phyloP scores from a whole-genome alignment of 1,140 invertebrate genomes.

The Branchinecta lindahli region DNA sequence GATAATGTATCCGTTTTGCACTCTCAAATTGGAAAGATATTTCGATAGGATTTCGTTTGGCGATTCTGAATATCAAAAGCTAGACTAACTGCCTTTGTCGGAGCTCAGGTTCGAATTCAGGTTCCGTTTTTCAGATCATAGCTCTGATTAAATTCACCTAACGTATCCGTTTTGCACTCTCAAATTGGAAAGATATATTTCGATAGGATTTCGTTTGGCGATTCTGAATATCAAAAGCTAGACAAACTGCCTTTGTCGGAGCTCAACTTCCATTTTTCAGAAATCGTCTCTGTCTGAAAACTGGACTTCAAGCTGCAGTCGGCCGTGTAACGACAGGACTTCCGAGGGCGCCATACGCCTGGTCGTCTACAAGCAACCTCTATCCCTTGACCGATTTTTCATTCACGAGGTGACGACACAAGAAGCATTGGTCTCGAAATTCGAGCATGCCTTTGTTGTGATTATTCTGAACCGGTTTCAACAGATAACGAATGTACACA shows the following conservation, averaged over 20 bases:
- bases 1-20: no score
- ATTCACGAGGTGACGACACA: constrained; percentile 44
- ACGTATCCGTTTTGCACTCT: no score
- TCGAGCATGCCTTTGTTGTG: constrained; percentile 41
- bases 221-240: no score
- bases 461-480: constrained; percentile 44
- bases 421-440: constrained; percentile 38
- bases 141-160: no score
- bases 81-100: no score
- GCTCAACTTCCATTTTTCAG: constrained; percentile 25
- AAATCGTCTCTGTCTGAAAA: constrained; percentile 39
- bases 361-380: constrained; percentile 47
- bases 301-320: constrained; percentile 34
- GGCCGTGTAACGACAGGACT: constrained; percentile 26
- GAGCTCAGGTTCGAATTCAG: no score
- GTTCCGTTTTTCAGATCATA: constrained; percentile 28
- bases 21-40: no score
- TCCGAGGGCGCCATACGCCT: constrained; percentile 36
- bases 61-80: no score
- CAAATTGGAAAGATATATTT: no score
- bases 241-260: no score
- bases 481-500: constrained; percentile 41
- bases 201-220: no score
- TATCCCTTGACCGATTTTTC: constrained; percentile 47
- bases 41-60: no score